Evolutionary conservation across 1,140 invertebrate species (phyloP), one percentile per base, ranked within the genome.

Genomic region (Drosophila pectinifera): DNA sequence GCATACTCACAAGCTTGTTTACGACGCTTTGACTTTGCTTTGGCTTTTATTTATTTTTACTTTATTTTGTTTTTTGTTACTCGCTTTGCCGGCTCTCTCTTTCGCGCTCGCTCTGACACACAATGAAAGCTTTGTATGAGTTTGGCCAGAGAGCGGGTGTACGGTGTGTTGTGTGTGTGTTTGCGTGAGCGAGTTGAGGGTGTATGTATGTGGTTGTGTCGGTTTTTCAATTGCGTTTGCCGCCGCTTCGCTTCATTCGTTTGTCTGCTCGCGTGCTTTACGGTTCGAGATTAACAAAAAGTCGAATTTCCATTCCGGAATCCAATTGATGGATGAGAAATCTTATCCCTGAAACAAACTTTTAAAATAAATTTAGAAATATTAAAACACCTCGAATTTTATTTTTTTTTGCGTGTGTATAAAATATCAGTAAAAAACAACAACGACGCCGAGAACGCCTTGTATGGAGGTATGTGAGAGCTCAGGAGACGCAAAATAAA

Each of bases 191-290:
- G 48, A 53, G 42, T 48, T 24, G 22, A 55, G 26, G 42, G 38
- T 18, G 43, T 56, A 14, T 51, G 70, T 82, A 28, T 63, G 61
- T 59, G 58, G 58, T 14, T 58, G 43, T 72, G 43, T 83, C 75
- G 70, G 83, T 77, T 88, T 86, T 82, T 88, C 79, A 88, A 79
- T 86, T 82, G 70, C 65, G 65, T 45, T 79, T 67, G 74, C 78
- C 78, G 82, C 82, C 78, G 82, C 85, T 82, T 88, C 75, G 83
- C 83, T 86, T 86, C 82, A 86, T 86, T 86, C 83, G 83, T 79
- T 86, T 86, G 83, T 65, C 65, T 86, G 78, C 82, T 86, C 82
- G 82, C 82, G 79, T 88, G 82, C 83, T 65, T 79, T 88, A 79
- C 83, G 55, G 83, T 82, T 86, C 75, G 65, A 77, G 83, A 80